A percentile compares a stretch with the other conserved stretches of the same genome.
Conservation (phyloP, 2,888 invertebrate species). For the Nemoura dubitans region DNA sequence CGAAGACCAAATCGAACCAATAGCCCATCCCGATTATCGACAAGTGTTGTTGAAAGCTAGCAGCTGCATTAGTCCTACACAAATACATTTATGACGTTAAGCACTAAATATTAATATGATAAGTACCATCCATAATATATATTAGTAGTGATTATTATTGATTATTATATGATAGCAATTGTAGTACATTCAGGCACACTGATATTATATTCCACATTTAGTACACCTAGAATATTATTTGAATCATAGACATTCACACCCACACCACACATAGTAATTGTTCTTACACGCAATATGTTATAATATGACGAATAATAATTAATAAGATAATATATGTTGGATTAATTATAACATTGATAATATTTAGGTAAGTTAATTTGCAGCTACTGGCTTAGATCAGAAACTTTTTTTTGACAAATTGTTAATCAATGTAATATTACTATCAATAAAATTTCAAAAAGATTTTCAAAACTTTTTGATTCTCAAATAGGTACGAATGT, state of each 20-base stretch:
- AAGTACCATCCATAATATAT: slow-evolving; percentile 28
- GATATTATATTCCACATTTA: slow-evolving; percentile 45
- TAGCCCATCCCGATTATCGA: slow-evolving; percentile 31
- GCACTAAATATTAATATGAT: slow-evolving; percentile 42
- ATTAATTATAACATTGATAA: slow-evolving; percentile 45
- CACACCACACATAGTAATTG: slow-evolving; percentile 22
- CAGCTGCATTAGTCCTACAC: slow-evolving; percentile 42
- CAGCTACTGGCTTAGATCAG: slow-evolving; percentile 44
- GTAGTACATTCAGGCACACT: slow-evolving; percentile 30
- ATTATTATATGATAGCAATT: slow-evolving; percentile 33
- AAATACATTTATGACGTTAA: slow-evolving; percentile 20
- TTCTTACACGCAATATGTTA: slow-evolving; percentile 23
- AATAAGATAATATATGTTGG: slow-evolving; percentile 22
- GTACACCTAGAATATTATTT: slow-evolving; percentile 43
- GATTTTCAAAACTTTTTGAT: slow-evolving; percentile 27
- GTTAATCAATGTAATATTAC: neutral
- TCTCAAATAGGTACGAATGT: slow-evolving; percentile 4
- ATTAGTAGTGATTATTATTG: slow-evolving; percentile 1
- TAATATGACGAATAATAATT: slow-evolving; percentile 43
- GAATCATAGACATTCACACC: neutral
- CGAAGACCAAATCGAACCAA: neutral
- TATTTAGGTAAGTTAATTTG: slow-evolving; percentile 37
- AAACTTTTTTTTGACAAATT: neutral
- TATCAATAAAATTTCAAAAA: neutral
- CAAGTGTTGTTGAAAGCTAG: slow-evolving; percentile 41